Evolutionary conservation across 2,888 invertebrate genomes (phyloP), one percentile per base, ranked within the genome.

Genomic region (Scrobipalpa atriplicella): DNA sequence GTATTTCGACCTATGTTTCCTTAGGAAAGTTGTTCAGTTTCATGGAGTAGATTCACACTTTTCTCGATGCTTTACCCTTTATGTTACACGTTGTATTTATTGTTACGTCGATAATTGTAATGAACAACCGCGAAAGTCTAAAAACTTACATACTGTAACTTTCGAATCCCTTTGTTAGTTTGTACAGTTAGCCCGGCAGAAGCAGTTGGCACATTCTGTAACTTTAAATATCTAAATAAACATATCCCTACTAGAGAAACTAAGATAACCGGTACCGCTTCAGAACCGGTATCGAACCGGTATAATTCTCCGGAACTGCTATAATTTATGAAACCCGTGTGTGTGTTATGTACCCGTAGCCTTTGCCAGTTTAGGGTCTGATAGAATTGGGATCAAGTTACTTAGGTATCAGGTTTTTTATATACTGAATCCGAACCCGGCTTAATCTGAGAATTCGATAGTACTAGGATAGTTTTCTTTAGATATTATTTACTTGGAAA

Each of bases 231-330:
- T 3, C n/a, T n/a, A 16, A 47, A 43, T 43, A 43, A 47, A 47
- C n/a, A 47, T 47, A 47, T 1, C 16, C 16, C n/a, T 6, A 47
- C n/a, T 6, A 47, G 3, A 16, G 47, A 47, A 47, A 47, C 47
- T 47, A 47, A 47, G 47, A 47, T 47, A 47, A 47, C n/a, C n/a
- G n/a, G n/a, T n/a, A 58, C 58, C 58, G 58, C 38, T 58, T 29
- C 29, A 54, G 5, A 16, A 13, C 36, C 16, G 38, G 58, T 2
- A 1, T 36, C 1, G 58, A 16, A 36, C 58, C 54, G 54, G 54
- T 54, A 54, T 19, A 47, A 43, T n/a, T 52, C 54, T 2, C 21
- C 19, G 54, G 54, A 18, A 38, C 58, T 38, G 36, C 10, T 58
- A 56, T 38, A 8, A 58, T n/a, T 58, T 8, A 36, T 19, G n/a